phyloP scores from a whole-genome alignment of 2,113 vertebrate genomes.

The Nerophis lumbriciformis region DNA sequence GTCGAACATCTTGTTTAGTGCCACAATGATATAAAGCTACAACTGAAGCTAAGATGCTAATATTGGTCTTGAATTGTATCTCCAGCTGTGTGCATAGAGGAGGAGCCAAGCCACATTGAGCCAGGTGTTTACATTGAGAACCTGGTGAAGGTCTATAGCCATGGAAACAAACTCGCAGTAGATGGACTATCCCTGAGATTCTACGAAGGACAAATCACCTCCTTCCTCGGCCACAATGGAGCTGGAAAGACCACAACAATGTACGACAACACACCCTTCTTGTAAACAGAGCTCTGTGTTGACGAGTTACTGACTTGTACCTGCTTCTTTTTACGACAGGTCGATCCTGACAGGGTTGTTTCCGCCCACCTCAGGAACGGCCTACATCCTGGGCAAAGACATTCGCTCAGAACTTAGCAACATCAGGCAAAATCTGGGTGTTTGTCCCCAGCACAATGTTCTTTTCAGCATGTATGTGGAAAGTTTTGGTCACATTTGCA shows the following conservation, averaged over 20 bases:
- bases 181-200: constrained; percentile 91
- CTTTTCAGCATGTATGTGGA: constrained; percentile 90
- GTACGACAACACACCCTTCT: constrained; percentile 69
- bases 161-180: constrained; percentile 92
- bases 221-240: constrained; percentile 96
- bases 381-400: constrained; percentile 94
- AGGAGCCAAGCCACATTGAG: constrained; percentile 85
- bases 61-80: constrained; percentile 2
- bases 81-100: constrained; percentile 86
- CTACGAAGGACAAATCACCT: constrained; percentile 96
- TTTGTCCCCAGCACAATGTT: constrained; percentile 97
- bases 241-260: constrained; percentile 98
- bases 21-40: too few species aligned
- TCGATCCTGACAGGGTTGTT: constrained; percentile 97
- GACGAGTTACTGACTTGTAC: not conserved
- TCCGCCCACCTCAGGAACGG: constrained; percentile 92
- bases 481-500: not conserved
- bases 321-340: constrained; percentile 61
- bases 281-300: not conserved
- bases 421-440: constrained; percentile 90
- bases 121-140: constrained; percentile 95
- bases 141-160: constrained; percentile 91
- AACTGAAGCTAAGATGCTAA: not conserved
- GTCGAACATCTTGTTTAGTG: too few species aligned
- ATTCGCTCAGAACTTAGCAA: constrained; percentile 86